A percentile compares a stretch with the other conserved stretches of the same genome.
phyloP scores from a whole-genome alignment of 2,797 vertebrate species.

The Buceros bicornis region DNA sequence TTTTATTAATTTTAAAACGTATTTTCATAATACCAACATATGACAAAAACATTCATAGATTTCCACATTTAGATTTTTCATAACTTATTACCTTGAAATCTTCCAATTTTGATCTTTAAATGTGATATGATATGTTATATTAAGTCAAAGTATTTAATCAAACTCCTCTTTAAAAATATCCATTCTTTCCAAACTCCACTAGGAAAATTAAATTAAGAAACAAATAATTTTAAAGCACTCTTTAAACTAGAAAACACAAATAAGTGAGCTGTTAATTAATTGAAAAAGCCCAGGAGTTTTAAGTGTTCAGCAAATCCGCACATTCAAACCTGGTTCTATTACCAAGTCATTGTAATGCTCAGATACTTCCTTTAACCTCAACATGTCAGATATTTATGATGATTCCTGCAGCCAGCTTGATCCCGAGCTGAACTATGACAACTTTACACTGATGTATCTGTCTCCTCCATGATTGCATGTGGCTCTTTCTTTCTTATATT shows the following conservation, averaged over 20 bases:
- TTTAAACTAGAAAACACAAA: background rate
- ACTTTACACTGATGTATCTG: constrained; percentile 28
- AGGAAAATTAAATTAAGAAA: background rate
- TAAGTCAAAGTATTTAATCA: background rate
- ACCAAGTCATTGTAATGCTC: background rate
- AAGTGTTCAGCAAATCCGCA: background rate
- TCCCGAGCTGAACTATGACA: constrained; percentile 63
- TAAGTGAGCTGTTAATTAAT: background rate
- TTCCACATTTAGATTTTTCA: background rate
- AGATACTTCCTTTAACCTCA: constrained; percentile 55
- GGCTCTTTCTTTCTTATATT: constrained; percentile 28
- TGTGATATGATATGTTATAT: background rate
- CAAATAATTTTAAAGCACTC: background rate
- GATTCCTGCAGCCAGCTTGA: constrained; percentile 54
- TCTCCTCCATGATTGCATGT: constrained; percentile 33
- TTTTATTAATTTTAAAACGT: background rate
- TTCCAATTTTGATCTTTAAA: background rate
- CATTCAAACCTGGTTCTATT: background rate
- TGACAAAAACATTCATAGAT: background rate
- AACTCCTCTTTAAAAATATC: background rate
- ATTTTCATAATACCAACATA: background rate
- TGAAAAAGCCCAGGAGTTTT: background rate
- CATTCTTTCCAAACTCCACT: background rate
- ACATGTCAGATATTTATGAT: constrained; percentile 51
- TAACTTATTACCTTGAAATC: background rate